Evolutionary conservation across 2,888 invertebrate genomes (phyloP), one percentile per base, ranked within the genome.

Genomic region (Icerya purchasi): DNA sequence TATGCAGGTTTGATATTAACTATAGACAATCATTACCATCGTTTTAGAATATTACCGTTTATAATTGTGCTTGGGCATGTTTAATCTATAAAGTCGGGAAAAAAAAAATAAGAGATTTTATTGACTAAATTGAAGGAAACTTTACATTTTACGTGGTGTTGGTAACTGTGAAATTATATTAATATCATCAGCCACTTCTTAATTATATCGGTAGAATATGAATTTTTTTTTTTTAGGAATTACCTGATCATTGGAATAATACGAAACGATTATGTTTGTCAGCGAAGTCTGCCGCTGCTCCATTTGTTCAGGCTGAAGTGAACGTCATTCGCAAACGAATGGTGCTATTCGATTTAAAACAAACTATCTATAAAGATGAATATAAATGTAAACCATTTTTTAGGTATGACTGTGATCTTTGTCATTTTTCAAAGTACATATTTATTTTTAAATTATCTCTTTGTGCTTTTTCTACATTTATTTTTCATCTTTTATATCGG

Each of bases 191-290:
- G n/a, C n/a, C n/a, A n/a, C n/a, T n/a, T n/a, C n/a, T n/a, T n/a
- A n/a, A n/a, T n/a, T n/a, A n/a, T n/a, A n/a, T n/a, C n/a, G n/a
- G n/a, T n/a, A n/a, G n/a, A n/a, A n/a, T n/a, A n/a, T n/a, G n/a
- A n/a, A n/a, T n/a, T n/a, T n/a, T 22, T 53, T 21, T 54, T 52
- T 25, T 54, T 51, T 78, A 84, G 69, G 83, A 88, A 66, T 73
- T 94, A 53, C 94, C 94, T 0, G 89, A 90, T 65, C 80, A 79
- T 66, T 96, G 94, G 94, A 77, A 78, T 57, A 83, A 82, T 66
- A 77, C 89, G 5, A 89, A 92, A 70, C 89, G 88, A 72, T 74
- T 84, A 61, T 84, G 87, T 1, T 81, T 86, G 1, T 79, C 83
- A 57, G 82, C 87, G 56, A 90, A 89, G 71, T 89, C 90, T 70